These are phyloP conservation scores for Pangasius mekongensis DNA, from an alignment of 2,797 vertebrate genomes.

Conservation along the genomic window DNA sequence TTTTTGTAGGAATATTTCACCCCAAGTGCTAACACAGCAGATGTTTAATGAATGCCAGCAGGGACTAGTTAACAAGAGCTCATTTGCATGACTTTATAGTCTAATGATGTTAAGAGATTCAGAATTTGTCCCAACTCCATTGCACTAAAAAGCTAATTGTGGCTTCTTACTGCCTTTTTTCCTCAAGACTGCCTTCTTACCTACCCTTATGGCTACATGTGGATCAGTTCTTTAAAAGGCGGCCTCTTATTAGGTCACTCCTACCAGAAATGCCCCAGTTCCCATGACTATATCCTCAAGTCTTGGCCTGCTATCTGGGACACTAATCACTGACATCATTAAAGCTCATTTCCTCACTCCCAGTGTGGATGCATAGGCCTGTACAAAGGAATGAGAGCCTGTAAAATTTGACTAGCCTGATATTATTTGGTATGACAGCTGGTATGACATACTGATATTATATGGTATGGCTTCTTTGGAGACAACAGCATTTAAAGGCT, in stretches of 20 bases:
- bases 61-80: background rate
- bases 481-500: background rate
- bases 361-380: conserved; percentile 38
- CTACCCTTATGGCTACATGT: conserved; percentile 22
- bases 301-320: conserved; percentile 58
- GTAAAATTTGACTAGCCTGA: conserved; percentile 4
- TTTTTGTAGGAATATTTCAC: conserved; percentile 4
- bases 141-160: background rate
- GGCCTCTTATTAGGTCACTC: conserved; percentile 67
- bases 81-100: background rate
- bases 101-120: background rate
- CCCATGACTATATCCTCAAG: conserved; percentile 65
- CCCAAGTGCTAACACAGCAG: background rate
- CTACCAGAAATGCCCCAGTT: conserved; percentile 72
- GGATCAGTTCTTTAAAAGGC: conserved; percentile 62
- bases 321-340: conserved; percentile 60
- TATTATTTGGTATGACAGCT: background rate
- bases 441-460: background rate
- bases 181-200: background rate
- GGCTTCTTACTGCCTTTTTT: background rate
- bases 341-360: conserved; percentile 47
- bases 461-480: background rate
- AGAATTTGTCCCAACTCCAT: background rate
- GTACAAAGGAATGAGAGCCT: conserved; percentile 4
- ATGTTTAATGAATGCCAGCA: conserved; percentile 15